Base-by-base conservation (phyloP, 2,797 vertebrate genomes). In the Carapus acus region DNA sequence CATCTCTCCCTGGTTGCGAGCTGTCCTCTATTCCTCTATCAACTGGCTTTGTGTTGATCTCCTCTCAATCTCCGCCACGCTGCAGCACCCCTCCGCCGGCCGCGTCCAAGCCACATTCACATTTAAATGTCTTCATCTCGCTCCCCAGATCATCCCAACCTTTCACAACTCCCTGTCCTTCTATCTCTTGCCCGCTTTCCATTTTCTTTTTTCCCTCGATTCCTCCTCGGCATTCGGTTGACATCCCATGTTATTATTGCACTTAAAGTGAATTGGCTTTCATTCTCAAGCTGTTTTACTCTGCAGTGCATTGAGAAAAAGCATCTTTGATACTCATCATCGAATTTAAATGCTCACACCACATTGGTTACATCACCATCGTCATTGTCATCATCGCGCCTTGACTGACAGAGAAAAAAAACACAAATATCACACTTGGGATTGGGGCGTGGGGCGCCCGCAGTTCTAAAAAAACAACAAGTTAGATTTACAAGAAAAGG, bases 91-190 rank as follows among this genome's bases (percentile, higher is more conserved):
- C 63, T 53, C 37, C 18, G 22, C 37, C 18, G 15, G 50, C 54
- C 42, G 43, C 36, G n/a, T 40, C 67, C 36, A 48, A 43, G 24
- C 69, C 71, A 74, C 23, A 73, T 60, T 69, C 49, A 53, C 55
- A 73, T 69, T 71, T 54, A 69, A 76, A 81, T 57, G 59, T 57
- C 69, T 70, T 78, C 41, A 79, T 73, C 64, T 44, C 41, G 52
- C 63, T 58, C 62, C 38, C 52, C 46, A 38, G 29, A 68, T 45
- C 46, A 60, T 49, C 60, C 34, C 58, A 20, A 14, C 43, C 5
- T 55, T 62, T 19, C 46, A 33, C 37, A 33, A 29, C 1, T 34
- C 15, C 47, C 42, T 45, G 36, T 49, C 24, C n/a, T n/a, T n/a
- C n/a, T n/a, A n/a, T n/a, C n/a, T n/a, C n/a, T n/a, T n/a, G n/a